Evolutionary conservation across 1,140 invertebrate genomes (phyloP).

Genomic region (Homalodisca vitripennis): DNA sequence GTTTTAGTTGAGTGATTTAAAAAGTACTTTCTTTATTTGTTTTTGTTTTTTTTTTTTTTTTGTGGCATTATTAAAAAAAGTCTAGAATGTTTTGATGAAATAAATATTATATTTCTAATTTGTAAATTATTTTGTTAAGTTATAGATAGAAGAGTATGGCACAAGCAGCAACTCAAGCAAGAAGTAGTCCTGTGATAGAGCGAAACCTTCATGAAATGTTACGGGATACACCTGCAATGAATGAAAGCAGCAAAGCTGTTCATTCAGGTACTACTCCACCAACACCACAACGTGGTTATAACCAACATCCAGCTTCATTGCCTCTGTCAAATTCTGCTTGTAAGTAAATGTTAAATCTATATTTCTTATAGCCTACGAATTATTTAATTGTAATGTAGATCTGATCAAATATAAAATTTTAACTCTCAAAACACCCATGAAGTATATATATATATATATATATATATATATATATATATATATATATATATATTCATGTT

Average conservation of each 20-base stretch:
- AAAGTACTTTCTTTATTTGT: too few relatives aligned
- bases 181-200: conserved; percentile 50
- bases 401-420: background rate
- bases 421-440: background rate
- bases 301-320: conserved; percentile 38
- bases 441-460: conserved; percentile 11
- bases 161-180: conserved; percentile 3
- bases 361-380: too few relatives aligned
- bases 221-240: conserved; percentile 76
- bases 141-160: background rate
- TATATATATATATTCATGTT: too few relatives aligned
- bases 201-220: conserved; percentile 85
- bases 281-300: conserved; percentile 50
- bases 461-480: background rate
- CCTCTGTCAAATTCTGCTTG: conserved; percentile 33
- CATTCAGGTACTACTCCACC: conserved; percentile 63
- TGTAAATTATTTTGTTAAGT: too few relatives aligned
- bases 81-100: too few relatives aligned
- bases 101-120: too few relatives aligned
- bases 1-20: too few relatives aligned
- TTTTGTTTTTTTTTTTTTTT: too few relatives aligned
- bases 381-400: background rate
- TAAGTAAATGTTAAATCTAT: conserved; percentile 25
- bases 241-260: conserved; percentile 72
- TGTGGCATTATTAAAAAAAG: too few relatives aligned